Conservation (phyloP, 2,888 invertebrate genomes). For the Polylopha cassiicola region DNA sequence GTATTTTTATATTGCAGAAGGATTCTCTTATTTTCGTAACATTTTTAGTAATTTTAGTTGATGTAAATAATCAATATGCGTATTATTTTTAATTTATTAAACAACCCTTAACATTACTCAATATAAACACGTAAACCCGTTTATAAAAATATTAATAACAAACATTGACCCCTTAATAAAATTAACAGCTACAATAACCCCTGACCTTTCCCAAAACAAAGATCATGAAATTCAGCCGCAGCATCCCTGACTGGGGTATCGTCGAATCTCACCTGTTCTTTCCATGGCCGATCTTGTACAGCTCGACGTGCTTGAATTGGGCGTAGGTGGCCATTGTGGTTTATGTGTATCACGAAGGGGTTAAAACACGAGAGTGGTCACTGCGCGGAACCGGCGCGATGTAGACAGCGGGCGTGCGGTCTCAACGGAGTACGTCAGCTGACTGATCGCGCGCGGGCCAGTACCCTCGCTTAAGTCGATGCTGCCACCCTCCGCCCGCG, state of each 20-base stretch:
- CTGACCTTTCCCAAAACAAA: constrained; percentile 39
- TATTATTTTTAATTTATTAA: too few species aligned
- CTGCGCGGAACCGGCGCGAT: constrained; percentile 42
- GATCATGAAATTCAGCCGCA: constrained; percentile 30
- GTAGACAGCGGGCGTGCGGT: constrained; percentile 41
- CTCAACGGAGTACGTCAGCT: constrained; percentile 62
- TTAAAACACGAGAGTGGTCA: constrained; percentile 38
- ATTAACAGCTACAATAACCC: constrained; percentile 18
- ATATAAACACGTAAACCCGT: too few species aligned
- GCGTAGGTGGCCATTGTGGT: constrained; percentile 91
- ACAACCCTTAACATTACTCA: too few species aligned
- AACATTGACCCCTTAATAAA: background rate
- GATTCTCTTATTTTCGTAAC: too few species aligned
- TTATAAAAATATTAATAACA: constrained; percentile 1
- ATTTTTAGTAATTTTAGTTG: too few species aligned
- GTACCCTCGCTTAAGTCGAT: constrained; percentile 72
- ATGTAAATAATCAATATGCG: too few species aligned
- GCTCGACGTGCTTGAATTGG: constrained; percentile 94
- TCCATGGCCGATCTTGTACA: constrained; percentile 95
- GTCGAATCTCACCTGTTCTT: constrained; percentile 86
- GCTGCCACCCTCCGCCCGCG: constrained; percentile 70
- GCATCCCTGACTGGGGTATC: constrained; percentile 38
- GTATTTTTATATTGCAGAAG: too few species aligned
- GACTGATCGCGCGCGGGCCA: constrained; percentile 70
- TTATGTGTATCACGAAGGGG: constrained; percentile 38